Base-by-base conservation (phyloP, 2,888 invertebrate species). In the Parnassius smintheus region DNA sequence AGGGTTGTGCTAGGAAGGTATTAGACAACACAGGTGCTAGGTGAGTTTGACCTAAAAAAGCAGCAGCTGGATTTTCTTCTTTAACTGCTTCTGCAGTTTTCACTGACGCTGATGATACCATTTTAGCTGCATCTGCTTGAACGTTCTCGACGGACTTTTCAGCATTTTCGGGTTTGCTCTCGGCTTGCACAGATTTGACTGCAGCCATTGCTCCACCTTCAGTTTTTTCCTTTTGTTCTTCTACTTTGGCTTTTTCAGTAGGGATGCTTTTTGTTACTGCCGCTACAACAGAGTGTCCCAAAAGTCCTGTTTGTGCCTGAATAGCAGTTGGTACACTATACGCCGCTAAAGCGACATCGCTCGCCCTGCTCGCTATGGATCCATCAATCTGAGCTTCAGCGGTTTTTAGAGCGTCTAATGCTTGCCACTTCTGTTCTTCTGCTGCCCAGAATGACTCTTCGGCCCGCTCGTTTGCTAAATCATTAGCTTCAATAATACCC, bases 341-440 rank as follows among this genome's bases (percentile, higher is more conserved):
- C 1, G 35, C 35, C 7, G 35, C 35, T 35, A 35, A 35, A 35
- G 35, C 35, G 7, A 35, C 35, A 35, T 35, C 35, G 7, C 35
- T 35, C 4, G 84, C 78, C 7, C 75, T 76, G 68, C 72, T 82
- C 0, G 89, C 87, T 0, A 82, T 65, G 4, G 77, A 75, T 0
- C 85, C 90, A 9, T 88, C 86, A 1, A 84, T 59, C 48, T 83
- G 78, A 11, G 91, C 90, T 35, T 35, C 35, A 35, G 35, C 35
- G 35, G 35, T 35, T 35, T 35, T 35, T 7, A 35, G 7, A 35
- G 35, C 35, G 35, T 35, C 35, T 35, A 35, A 35, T 7, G 35
- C 35, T 35, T 35, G 35, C 35, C 35, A 35, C 7, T 35, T 35
- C 35, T 35, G 35, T 35, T 35, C 35, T 35, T 35, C 35, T 35